Percentiles rank a stretch among this genome's conserved stretches.
phyloP scores from a whole-genome alignment of 2,797 vertebrate genomes.

The Podarcis lilfordi region DNA sequence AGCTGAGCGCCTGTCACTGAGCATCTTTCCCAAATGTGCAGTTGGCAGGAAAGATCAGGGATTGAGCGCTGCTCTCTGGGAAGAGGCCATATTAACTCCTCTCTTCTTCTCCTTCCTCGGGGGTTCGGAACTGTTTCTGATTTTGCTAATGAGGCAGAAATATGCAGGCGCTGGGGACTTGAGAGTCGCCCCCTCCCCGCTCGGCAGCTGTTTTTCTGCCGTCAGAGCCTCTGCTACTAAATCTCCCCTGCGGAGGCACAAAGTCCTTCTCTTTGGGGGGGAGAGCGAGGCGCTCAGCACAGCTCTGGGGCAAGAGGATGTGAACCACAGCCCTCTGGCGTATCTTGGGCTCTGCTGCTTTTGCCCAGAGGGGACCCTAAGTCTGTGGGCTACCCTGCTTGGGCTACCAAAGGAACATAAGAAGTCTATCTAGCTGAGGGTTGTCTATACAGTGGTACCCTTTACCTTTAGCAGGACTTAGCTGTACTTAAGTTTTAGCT shows the following conservation, averaged over 20 bases:
- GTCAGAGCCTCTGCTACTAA: neutral
- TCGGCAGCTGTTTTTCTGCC: neutral
- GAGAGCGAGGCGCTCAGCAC: too few species aligned
- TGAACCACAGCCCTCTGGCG: too few species aligned
- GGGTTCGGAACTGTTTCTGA: neutral
- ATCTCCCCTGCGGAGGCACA: neutral
- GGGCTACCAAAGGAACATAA: too few species aligned
- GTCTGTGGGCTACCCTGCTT: too few species aligned
- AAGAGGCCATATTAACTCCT: accelerated
- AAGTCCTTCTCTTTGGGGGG: neutral
- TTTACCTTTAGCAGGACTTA: too few species aligned
- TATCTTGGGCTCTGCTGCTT: too few species aligned
- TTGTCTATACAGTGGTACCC: too few species aligned
- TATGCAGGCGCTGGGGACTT: accelerated
- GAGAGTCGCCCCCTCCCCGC: neutral
- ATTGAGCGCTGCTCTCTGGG: accelerated
- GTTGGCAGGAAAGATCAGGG: neutral
- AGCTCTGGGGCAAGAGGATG: neutral
- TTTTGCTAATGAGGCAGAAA: slow-evolving; percentile 27
- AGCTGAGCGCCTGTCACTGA: neutral
- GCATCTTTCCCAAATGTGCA: neutral
- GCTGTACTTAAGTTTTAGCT: too few species aligned
- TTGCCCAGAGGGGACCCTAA: too few species aligned
- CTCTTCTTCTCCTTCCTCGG: neutral
- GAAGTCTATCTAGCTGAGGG: too few species aligned